Evolutionary conservation across 2,888 invertebrate genomes (phyloP).

Genomic region (Callyntrura sp.): DNA sequence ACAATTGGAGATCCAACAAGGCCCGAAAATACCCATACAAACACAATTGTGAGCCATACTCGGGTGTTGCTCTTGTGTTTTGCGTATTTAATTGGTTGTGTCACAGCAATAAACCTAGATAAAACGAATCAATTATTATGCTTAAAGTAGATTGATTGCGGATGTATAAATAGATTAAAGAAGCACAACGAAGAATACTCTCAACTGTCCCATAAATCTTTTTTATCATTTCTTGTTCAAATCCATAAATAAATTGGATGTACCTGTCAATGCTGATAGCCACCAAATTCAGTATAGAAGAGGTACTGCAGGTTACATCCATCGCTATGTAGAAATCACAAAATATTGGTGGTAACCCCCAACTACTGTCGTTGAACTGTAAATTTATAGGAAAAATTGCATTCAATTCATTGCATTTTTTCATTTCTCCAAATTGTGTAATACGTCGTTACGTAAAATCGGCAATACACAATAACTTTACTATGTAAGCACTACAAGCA

Average conservation of each 20-base stretch:
- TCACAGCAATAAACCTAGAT: constrained; percentile 98
- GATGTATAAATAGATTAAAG: no score
- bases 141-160: no score
- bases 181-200: no score
- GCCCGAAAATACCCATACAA: constrained; percentile 98
- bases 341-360: constrained; percentile 95
- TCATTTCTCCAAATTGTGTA: no score
- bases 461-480: no score
- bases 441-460: no score
- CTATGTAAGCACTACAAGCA: no score
- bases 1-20: constrained; percentile 99
- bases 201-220: no score
- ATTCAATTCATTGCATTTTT: no score
- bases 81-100: constrained; percentile 99
- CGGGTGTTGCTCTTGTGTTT: constrained; percentile 98
- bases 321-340: constrained; percentile 99
- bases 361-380: constrained; percentile 87
- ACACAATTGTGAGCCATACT: constrained; percentile 96
- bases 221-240: no score
- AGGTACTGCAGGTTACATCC: constrained; percentile 99
- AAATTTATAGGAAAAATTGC: constrained; percentile 78
- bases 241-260: background rate
- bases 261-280: constrained; percentile 99
- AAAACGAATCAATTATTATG: constrained; percentile 33
- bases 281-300: constrained; percentile 98